phyloP scores from a whole-genome alignment of 2,797 vertebrate genomes.

The Echeneis naucrates region DNA sequence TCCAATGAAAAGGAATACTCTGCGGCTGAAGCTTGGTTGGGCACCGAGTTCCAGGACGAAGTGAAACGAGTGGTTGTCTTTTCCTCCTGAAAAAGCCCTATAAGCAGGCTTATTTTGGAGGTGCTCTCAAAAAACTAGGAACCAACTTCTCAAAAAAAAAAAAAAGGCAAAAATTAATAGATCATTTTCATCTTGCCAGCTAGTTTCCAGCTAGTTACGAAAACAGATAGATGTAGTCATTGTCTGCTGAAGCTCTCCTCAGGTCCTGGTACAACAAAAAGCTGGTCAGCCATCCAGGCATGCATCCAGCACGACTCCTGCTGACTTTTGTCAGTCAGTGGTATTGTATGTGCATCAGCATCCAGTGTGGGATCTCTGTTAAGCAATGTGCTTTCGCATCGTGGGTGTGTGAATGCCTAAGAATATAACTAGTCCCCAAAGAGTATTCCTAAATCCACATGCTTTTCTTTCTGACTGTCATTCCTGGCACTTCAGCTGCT shows the following conservation, averaged over 20 bases:
- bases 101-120: conserved; percentile 8
- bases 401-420: conserved; percentile 24
- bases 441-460: conserved; percentile 54
- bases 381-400: conserved; percentile 34
- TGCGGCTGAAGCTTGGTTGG: not conserved
- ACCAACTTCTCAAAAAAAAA: conserved; percentile 21
- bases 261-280: conserved; percentile 12
- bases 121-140: not conserved
- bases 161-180: not conserved
- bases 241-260: conserved; percentile 12
- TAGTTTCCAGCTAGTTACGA: conserved; percentile 7
- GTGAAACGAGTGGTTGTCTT: conserved; percentile 26
- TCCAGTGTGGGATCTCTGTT: conserved; percentile 44
- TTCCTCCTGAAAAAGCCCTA: conserved; percentile 24
- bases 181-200: conserved; percentile 5
- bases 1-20: conserved; percentile 23
- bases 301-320: conserved; percentile 13
- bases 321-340: conserved; percentile 31
- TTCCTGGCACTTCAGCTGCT: conserved; percentile 59
- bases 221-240: not conserved
- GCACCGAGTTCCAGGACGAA: conserved; percentile 24
- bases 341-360: conserved; percentile 46
- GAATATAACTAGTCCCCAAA: not conserved
- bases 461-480: conserved; percentile 40
- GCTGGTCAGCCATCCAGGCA: conserved; percentile 5